Evolutionary conservation across 1,140 invertebrate species (phyloP), one percentile per base, ranked within the genome.

Genomic region (Pseudomyrmex pallidus): DNA sequence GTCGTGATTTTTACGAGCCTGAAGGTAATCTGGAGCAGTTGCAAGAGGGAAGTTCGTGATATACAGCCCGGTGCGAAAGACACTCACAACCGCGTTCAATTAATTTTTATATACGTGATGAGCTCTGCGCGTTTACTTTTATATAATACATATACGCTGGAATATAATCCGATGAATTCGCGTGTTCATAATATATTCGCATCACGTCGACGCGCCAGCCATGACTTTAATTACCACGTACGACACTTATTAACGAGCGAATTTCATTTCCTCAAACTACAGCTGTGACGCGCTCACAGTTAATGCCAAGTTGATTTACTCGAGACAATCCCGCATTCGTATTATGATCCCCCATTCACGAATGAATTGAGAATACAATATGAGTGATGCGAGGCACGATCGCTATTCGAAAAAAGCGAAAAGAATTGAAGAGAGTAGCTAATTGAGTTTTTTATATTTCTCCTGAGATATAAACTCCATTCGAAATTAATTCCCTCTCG

Each of bases 191-290:
- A 80, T 61, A 35, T 72, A 80, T 70, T 80, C 76, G 66, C 12
- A 66, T 72, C 76, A 80, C 76, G 46, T 72, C 44, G 76, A 20
- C 44, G 44, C 66, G 20, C 15, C 44, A 22, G 74, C 62, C 50
- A 15, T 67, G 63, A 72, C 66, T 80, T 80, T 80, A 80, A 80
- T 80, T 80, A 80, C 15, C 66, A 59, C 66, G 63, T 80, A 59
- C 76, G 66, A 72, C 54, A 80, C 66, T 80, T 72, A 80, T 80
- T 80, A 80, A 80, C 54, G 66, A 77, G 66, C 67, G 66, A 80
- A 80, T 80, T 80, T 80, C 66, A 80, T 80, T 80, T 72, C n/a
- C 66, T 48, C 76, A 9, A 25, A 57, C 50, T 57, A 46, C 25
- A 56, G 63, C 54, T 70, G 35, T 50, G 66, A 80, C 56, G 12